Percentiles rank a stretch among this genome's conserved stretches.
These are phyloP conservation scores for Rotaria macrura DNA, from an alignment of 2,888 invertebrate species.

Conservation along the genomic window DNA sequence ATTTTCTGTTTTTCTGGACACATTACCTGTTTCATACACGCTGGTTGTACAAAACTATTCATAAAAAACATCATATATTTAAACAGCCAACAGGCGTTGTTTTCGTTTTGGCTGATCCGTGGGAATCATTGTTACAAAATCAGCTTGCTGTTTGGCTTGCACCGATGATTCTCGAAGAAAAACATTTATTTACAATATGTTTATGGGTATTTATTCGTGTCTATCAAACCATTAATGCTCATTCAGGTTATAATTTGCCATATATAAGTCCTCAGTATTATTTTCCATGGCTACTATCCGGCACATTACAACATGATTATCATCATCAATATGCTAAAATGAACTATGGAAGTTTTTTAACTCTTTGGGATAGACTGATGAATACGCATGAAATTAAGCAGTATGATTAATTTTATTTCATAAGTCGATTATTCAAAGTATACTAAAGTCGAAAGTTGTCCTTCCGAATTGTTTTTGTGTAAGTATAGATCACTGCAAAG, in stretches of 20 bases:
- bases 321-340: constrained; percentile 4
- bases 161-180: neutral
- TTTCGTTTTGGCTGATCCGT: neutral
- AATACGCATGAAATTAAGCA: too few species aligned
- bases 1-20: constrained; percentile 7
- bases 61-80: constrained; percentile 9
- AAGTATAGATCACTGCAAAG: too few species aligned
- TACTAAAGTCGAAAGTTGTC: too few species aligned
- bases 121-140: constrained; percentile 16
- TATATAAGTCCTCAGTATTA: constrained; percentile 1
- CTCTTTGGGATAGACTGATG: too few species aligned
- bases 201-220: neutral
- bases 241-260: neutral
- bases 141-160: neutral
- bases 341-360: constrained; percentile 7
- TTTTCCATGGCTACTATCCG: neutral
- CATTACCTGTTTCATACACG: constrained; percentile 12
- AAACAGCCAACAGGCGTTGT: constrained; percentile 10
- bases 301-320: neutral
- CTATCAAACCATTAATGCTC: constrained; percentile 13
- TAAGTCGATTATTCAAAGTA: too few species aligned
- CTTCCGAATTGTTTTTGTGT: too few species aligned
- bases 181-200: constrained; percentile 12
- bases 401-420: too few species aligned
- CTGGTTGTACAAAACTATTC: constrained; percentile 6